Base-by-base conservation (phyloP, 2,113 vertebrate species). In the Ophthalmolycus amberensis region DNA sequence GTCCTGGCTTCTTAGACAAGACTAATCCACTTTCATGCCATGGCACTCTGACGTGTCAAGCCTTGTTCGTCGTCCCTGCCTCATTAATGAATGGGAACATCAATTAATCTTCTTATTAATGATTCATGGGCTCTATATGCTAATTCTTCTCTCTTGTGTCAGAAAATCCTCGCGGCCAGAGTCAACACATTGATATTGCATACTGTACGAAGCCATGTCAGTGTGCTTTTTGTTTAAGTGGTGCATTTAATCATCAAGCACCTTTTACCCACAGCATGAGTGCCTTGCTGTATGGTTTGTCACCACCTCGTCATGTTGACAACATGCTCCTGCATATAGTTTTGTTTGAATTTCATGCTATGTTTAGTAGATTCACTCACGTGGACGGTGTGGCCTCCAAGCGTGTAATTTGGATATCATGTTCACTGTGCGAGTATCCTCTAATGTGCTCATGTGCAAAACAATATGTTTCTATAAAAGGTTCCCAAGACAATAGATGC, bases 11-110 rank as follows among this genome's bases (percentile, higher is more conserved):
- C 93, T 93, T 80, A 92, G 76, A 94, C 93, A 89, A 89, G 75
- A 81, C 91, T 94, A 95, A 95, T 94, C 93, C 92, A 92, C 91
- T 95, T 94, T 95, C 93, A 95, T 83, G 90, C 88, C 82, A 76
- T 38, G 40, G 84, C 87, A 83, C 88, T 88, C 89, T 89, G 88
- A 91, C 74, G 90, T 90, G 86, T 89, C 74, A 81, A 74, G 88
- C 87, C 92, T 87, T 83, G 90, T 89, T 90, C 84, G 44, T 79
- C 74, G 70, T 80, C 87, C 88, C 88, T 84, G 85, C 83, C 90
- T 93, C 89, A 85, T 91, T 91, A 91, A 91, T 88, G 85, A 92
- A 91, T 85, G 83, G 86, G 90, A 90, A 76, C 91, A 90, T 91
- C 93, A 93, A 94, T 94, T 94, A 93, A 94, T 94, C 92, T 79